Evolutionary conservation across 1,140 invertebrate genomes (phyloP).

Genomic region (Drosophila saltans): DNA sequence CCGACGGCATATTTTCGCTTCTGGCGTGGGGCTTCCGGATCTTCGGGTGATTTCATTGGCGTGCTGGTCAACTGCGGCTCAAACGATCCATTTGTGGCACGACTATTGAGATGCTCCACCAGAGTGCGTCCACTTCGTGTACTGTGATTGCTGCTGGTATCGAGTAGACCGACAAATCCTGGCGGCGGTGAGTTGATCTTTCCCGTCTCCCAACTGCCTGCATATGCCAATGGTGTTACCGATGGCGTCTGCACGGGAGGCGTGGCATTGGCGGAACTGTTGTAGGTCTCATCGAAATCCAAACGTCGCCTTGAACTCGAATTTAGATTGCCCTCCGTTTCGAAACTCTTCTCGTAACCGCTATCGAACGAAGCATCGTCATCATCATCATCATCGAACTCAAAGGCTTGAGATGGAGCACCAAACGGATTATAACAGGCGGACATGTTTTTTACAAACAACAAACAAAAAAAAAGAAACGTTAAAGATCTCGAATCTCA

Average conservation of each 20-base stretch:
- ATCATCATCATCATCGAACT: constrained; percentile 87
- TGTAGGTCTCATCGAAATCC: constrained; percentile 63
- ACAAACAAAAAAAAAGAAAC: neutral
- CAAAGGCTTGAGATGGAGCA: constrained; percentile 78
- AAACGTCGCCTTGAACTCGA: constrained; percentile 64
- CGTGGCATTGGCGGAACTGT: constrained; percentile 17
- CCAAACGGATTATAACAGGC: constrained; percentile 78
- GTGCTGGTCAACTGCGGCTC: constrained; percentile 76
- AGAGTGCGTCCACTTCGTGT: constrained; percentile 69
- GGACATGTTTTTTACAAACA: constrained; percentile 56
- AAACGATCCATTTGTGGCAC: constrained; percentile 51
- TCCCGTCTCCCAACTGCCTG: constrained; percentile 51
- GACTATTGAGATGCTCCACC: constrained; percentile 76
- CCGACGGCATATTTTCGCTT: constrained; percentile 88
- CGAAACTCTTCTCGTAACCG: constrained; percentile 87
- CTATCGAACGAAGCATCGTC: constrained; percentile 88
- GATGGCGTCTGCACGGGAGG: constrained; percentile 20
- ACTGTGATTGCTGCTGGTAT: constrained; percentile 79
- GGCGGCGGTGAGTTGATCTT: constrained; percentile 53
- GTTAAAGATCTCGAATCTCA: constrained; percentile 10
- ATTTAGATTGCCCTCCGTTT: constrained; percentile 72
- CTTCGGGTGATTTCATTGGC: constrained; percentile 65
- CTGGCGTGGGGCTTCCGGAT: constrained; percentile 83
- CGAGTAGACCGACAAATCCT: constrained; percentile 67
- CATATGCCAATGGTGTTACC: constrained; percentile 26